Evolutionary conservation across 2,797 vertebrate genomes (phyloP).

Genomic region (Iguana delicatissima): DNA sequence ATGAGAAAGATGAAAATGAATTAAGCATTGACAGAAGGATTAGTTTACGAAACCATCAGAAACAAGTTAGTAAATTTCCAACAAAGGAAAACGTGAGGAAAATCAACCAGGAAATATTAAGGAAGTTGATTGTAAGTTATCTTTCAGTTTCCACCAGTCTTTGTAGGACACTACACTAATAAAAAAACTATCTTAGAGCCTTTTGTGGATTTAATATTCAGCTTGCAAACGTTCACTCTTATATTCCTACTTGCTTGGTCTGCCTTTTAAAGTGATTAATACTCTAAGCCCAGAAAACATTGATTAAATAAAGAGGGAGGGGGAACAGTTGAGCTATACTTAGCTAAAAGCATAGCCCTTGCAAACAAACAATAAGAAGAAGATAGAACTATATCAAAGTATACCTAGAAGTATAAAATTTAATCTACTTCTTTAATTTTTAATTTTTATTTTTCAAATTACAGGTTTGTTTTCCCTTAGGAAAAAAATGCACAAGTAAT

Average conservation of each 20-base stretch:
- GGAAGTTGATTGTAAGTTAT: slow-evolving; percentile 6
- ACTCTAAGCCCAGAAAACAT: slow-evolving; percentile 50
- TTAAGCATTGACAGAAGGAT: background rate
- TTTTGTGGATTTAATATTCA: slow-evolving; percentile 53
- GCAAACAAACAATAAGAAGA: slow-evolving; percentile 56
- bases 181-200: slow-evolving; percentile 35
- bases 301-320: slow-evolving; percentile 36
- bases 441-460: slow-evolving; percentile 51
- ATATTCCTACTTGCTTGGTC: slow-evolving; percentile 63
- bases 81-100: background rate
- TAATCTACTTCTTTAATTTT: slow-evolving; percentile 38
- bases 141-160: slow-evolving; percentile 25
- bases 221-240: slow-evolving; percentile 51
- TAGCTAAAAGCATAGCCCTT: slow-evolving; percentile 60
- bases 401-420: slow-evolving; percentile 59
- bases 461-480: slow-evolving; percentile 37
- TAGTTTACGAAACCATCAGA: background rate
- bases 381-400: slow-evolving; percentile 64
- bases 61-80: background rate
- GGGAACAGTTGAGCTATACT: slow-evolving; percentile 42
- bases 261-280: slow-evolving; percentile 72
- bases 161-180: slow-evolving; percentile 21
- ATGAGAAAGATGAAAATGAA: background rate
- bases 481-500: background rate
- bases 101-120: background rate